Percentiles rank a stretch among this genome's conserved stretches.
These are phyloP conservation scores for Cryptus armator DNA, from an alignment of 2,888 invertebrate genomes.

Conservation along the genomic window DNA sequence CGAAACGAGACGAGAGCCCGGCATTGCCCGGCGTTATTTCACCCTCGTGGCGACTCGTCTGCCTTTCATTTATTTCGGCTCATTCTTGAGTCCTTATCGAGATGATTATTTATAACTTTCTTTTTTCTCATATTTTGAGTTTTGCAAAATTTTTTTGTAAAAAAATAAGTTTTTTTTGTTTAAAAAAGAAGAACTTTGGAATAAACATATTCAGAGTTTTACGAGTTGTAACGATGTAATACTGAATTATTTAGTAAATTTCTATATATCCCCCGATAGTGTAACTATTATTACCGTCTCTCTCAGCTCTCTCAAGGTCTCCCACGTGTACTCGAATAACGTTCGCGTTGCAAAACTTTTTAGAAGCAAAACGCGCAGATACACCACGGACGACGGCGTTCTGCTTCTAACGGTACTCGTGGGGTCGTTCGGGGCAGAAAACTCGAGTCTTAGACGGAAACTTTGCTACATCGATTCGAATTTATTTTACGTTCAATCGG, in stretches of 20 bases:
- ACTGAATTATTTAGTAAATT: background rate
- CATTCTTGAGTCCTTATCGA: background rate
- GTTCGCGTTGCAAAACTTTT: slow-evolving; percentile 18
- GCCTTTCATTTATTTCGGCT: background rate
- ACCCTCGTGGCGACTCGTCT: background rate
- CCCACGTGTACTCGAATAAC: slow-evolving; percentile 45
- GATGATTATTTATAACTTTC: slow-evolving; percentile 1
- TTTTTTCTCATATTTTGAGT: background rate
- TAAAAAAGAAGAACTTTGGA: no score
- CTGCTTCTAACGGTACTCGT: background rate
- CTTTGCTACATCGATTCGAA: slow-evolving; percentile 18
- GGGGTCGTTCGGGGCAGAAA: slow-evolving; percentile 15
- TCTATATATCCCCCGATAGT: background rate
- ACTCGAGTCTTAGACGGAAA: slow-evolving; percentile 12
- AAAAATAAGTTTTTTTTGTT: no score
- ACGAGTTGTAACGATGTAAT: background rate
- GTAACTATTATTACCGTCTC: slow-evolving; percentile 18
- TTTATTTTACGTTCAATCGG: background rate
- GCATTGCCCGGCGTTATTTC: slow-evolving; percentile 35
- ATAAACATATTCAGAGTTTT: background rate
- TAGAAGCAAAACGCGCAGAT: background rate
- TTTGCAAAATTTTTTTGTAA: no score
- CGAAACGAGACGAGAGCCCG: slow-evolving; percentile 51
- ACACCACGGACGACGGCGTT: slow-evolving; percentile 5
- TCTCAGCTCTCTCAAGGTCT: slow-evolving; percentile 34